These are phyloP conservation scores for Lasioglossum pauxillum DNA, from an alignment of 2,888 invertebrate genomes.

Conservation along the genomic window DNA sequence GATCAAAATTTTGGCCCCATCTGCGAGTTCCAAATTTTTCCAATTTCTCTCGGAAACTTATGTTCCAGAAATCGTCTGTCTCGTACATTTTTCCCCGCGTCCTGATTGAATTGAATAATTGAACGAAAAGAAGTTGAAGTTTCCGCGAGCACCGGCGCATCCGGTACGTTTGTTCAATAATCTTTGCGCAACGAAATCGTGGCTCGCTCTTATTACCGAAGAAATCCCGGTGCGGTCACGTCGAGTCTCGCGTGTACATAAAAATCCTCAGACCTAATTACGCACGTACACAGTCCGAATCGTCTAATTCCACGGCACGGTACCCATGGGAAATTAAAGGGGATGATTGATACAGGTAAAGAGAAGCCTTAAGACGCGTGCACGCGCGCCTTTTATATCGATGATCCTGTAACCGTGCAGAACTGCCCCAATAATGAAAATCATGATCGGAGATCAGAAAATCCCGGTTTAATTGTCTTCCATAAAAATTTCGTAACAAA, in stretches of 20 bases:
- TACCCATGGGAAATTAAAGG: slow-evolving; percentile 80
- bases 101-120: not conserved
- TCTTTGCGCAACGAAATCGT: not conserved
- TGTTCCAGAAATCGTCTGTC: not conserved
- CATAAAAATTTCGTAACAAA: not conserved
- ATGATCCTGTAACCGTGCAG: slow-evolving; percentile 24
- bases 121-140: not conserved
- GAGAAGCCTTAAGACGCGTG: slow-evolving; percentile 68
- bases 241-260: slow-evolving; percentile 58
- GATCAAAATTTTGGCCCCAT: not conserved
- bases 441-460: not conserved
- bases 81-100: not conserved
- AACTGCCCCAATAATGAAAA: not conserved
- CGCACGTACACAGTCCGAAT: slow-evolving; percentile 62
- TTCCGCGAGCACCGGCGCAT: not conserved
- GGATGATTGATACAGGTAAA: slow-evolving; percentile 78
- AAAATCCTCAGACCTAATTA: slow-evolving; percentile 70
- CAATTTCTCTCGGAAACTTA: not conserved
- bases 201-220: slow-evolving; percentile 27
- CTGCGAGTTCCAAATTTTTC: too few relatives aligned
- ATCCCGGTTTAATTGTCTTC: too few relatives aligned
- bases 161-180: not conserved
- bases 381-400: slow-evolving; percentile 28
- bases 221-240: slow-evolving; percentile 53
- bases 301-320: slow-evolving; percentile 77